A percentile compares a stretch with the other conserved stretches of the same genome.
phyloP scores from a whole-genome alignment of 2,888 invertebrate species.

The Aphidoletes aphidimyza region DNA sequence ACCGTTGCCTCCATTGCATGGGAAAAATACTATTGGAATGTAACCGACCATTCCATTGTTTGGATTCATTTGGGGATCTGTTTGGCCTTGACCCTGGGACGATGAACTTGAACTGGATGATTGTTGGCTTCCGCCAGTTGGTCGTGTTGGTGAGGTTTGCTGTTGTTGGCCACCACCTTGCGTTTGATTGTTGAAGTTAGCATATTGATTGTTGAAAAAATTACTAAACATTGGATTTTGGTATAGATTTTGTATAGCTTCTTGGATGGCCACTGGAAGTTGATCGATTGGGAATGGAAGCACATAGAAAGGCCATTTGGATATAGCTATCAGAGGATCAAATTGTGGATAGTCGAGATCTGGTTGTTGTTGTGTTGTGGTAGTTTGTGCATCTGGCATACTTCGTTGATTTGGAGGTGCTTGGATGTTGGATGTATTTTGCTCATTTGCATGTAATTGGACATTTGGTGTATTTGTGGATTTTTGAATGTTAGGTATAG shows the following conservation, averaged over 20 bases:
- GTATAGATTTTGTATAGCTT: background rate
- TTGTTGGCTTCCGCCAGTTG: background rate
- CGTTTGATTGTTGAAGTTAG: background rate
- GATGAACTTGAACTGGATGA: background rate
- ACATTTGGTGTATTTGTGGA: too few relatives aligned
- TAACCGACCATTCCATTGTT: constrained; percentile 18
- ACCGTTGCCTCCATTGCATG: background rate
- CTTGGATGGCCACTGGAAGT: background rate
- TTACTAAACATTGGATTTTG: background rate
- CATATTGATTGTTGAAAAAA: background rate
- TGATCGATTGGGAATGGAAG: constrained; percentile 1
- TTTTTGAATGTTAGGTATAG: too few relatives aligned
- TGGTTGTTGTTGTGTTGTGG: too few relatives aligned
- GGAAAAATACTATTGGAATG: constrained; percentile 24
- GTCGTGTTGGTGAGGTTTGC: background rate
- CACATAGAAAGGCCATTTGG: background rate
- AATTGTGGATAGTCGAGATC: background rate
- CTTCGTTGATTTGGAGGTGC: background rate
- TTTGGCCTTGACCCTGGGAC: background rate
- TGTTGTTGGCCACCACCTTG: constrained; percentile 20
- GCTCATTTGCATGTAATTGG: too few relatives aligned
- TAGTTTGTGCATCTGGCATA: too few relatives aligned
- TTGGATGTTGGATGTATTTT: background rate
- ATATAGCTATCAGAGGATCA: constrained; percentile 10
- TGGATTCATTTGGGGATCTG: background rate